A percentile compares a stretch with the other conserved stretches of the same genome.
These are phyloP conservation scores for Nymphicus hollandicus DNA, from an alignment of 2,113 vertebrate species.

Conservation along the genomic window DNA sequence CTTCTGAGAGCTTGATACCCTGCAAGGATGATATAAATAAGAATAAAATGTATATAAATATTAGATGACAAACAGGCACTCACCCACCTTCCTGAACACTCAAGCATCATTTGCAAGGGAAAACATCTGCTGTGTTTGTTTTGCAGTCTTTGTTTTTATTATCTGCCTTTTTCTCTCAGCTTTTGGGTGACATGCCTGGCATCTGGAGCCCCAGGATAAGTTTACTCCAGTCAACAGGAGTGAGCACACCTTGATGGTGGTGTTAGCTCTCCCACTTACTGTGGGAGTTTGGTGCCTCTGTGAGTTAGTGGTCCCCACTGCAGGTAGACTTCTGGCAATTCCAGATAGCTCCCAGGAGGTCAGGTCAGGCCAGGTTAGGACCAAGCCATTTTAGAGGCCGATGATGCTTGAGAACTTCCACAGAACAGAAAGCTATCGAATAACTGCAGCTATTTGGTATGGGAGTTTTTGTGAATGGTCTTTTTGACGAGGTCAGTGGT, in stretches of 20 bases:
- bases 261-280: background rate
- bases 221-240: background rate
- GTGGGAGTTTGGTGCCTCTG: background rate
- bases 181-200: accelerated
- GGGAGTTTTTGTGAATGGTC: background rate
- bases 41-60: background rate
- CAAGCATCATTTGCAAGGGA: background rate
- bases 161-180: background rate
- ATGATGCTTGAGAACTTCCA: background rate
- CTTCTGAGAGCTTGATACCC: background rate
- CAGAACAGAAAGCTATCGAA: background rate
- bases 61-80: background rate
- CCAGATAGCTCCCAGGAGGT: background rate
- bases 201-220: background rate
- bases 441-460: background rate
- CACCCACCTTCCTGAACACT: background rate
- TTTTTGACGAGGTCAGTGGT: background rate
- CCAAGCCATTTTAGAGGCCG: background rate
- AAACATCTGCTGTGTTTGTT: background rate
- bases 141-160: background rate
- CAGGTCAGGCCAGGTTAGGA: background rate
- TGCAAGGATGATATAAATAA: background rate
- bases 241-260: background rate
- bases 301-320: background rate
- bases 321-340: background rate